Evolutionary conservation across 2,888 invertebrate species (phyloP).

Genomic region (Drosophila colorata): DNA sequence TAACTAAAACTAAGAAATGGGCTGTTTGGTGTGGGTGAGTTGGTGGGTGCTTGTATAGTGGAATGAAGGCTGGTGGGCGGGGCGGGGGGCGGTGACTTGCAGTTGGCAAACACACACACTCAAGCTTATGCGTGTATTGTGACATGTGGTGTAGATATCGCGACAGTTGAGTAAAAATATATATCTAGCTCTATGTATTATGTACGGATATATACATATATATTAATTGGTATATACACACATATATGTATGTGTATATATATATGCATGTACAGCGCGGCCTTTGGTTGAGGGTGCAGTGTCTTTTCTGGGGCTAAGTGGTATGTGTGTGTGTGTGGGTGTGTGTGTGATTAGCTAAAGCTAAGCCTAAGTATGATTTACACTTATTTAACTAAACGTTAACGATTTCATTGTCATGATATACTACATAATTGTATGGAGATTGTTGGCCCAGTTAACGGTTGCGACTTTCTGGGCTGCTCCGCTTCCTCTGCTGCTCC

Average conservation of each 20-base stretch:
- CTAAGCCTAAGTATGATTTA: conserved; percentile 70
- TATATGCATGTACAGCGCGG: background rate
- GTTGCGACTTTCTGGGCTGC: background rate
- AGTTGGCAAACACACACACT: background rate
- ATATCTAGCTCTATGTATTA: too few relatives aligned
- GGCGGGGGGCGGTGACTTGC: background rate
- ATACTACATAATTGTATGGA: conserved; percentile 34
- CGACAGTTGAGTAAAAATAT: background rate
- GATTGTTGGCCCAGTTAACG: conserved; percentile 31
- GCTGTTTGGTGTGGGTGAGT: conserved; percentile 23
- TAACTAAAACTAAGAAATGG: conserved; percentile 32
- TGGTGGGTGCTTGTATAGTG: conserved; percentile 7
- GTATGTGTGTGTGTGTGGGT: conserved; percentile 8
- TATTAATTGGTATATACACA: too few relatives aligned
- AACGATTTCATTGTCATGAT: conserved; percentile 48
- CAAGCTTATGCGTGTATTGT: conserved; percentile 4
- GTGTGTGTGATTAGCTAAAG: conserved; percentile 44
- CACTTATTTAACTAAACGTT: conserved; percentile 48
- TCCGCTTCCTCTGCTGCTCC: background rate
- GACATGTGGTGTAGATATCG: conserved; percentile 1
- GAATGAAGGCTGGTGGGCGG: background rate
- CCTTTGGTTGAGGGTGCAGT: too few relatives aligned
- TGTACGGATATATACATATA: too few relatives aligned
- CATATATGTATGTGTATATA: background rate
- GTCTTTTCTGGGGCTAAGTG: conserved; percentile 5